These are phyloP conservation scores for Girardinichthys multiradiatus DNA, from an alignment of 2,113 vertebrate species.

Conservation along the genomic window DNA sequence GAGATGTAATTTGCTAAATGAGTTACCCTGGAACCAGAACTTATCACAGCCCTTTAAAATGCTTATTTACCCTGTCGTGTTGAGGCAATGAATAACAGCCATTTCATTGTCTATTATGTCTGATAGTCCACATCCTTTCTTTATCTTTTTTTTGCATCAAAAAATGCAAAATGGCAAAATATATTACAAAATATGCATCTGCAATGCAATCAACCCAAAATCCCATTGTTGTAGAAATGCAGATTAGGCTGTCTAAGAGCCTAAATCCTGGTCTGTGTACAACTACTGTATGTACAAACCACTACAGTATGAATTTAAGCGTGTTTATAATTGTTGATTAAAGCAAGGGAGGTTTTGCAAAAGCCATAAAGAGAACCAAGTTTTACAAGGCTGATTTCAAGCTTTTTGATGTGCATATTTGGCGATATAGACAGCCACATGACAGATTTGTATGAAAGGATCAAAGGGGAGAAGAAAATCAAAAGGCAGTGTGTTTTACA, in stretches of 20 bases:
- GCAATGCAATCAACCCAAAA: no score
- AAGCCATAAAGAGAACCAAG: slow-evolving; percentile 10
- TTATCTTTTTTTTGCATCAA: no score
- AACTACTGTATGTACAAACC: slow-evolving; percentile 7
- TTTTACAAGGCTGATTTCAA: slow-evolving; percentile 34
- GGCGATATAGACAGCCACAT: slow-evolving; percentile 29
- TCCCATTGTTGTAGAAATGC: background rate
- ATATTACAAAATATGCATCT: background rate
- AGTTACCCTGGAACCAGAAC: no score
- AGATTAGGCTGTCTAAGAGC: slow-evolving; percentile 13
- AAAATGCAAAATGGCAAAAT: background rate
- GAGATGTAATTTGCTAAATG: no score
- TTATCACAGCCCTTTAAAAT: no score
- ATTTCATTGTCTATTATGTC: no score
- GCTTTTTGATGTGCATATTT: slow-evolving; percentile 46
- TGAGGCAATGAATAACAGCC: background rate
- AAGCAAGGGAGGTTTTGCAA: slow-evolving; percentile 34
- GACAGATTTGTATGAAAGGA: slow-evolving; percentile 34
- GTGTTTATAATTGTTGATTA: slow-evolving; percentile 36
- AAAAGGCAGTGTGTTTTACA: slow-evolving; percentile 40
- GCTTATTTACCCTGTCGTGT: no score
- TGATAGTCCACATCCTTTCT: no score
- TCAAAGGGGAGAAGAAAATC: slow-evolving; percentile 50
- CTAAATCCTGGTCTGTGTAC: slow-evolving; percentile 16
- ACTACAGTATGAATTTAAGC: slow-evolving; percentile 5